phyloP scores from a whole-genome alignment of 2,888 invertebrate genomes.

The Ferdinandea cuprea region DNA sequence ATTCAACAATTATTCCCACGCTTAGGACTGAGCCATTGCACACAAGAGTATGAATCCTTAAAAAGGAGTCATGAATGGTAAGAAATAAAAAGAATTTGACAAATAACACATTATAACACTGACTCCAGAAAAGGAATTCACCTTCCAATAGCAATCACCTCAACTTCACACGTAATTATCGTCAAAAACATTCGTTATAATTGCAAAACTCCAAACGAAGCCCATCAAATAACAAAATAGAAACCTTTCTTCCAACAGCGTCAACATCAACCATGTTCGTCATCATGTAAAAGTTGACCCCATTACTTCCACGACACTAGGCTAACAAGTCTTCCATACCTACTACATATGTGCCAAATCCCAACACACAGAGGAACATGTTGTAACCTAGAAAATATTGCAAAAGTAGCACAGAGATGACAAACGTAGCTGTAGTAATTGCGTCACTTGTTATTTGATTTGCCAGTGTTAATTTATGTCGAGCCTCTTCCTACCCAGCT shows the following conservation, averaged over 20 bases:
- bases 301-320: constrained; percentile 28
- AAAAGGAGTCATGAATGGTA: too few relatives aligned
- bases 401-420: constrained; percentile 6
- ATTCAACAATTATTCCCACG: too few relatives aligned
- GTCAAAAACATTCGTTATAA: background rate
- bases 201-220: background rate
- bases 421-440: constrained; percentile 9
- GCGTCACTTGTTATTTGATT: constrained; percentile 22
- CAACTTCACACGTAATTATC: too few relatives aligned
- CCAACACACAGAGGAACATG: constrained; percentile 1
- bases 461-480: constrained; percentile 19
- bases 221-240: background rate
- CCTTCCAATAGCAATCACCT: too few relatives aligned
- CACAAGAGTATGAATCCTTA: too few relatives aligned
- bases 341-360: background rate
- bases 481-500: background rate
- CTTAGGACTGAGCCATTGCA: too few relatives aligned
- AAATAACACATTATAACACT: too few relatives aligned
- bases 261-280: constrained; percentile 1
- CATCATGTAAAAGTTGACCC: constrained; percentile 17
- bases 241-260: constrained; percentile 3
- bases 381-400: constrained; percentile 25
- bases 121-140: too few relatives aligned
- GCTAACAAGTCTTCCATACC: constrained; percentile 1
- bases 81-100: too few relatives aligned